phyloP scores from a whole-genome alignment of 2,797 vertebrate genomes.

The Ataeniobius toweri region DNA sequence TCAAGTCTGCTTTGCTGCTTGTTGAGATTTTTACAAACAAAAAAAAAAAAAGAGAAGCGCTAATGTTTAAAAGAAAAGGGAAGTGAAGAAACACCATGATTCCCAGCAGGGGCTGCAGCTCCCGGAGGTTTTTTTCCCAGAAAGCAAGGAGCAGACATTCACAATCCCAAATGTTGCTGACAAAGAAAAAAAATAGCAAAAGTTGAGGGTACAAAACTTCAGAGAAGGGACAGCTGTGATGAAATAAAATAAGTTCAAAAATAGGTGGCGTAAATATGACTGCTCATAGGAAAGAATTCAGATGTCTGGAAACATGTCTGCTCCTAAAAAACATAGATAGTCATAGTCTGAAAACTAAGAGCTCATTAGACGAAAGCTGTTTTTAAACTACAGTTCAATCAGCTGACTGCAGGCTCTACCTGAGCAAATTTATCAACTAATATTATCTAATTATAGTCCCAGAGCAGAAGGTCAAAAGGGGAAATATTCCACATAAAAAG shows the following conservation, averaged over 20 bases:
- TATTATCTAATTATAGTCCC: not conserved
- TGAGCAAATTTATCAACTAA: not conserved
- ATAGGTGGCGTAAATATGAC: conserved; percentile 18
- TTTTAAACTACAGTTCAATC: not conserved
- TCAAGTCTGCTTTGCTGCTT: not conserved
- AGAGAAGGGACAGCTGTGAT: conserved; percentile 18
- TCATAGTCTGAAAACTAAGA: not conserved
- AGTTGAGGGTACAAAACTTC: conserved; percentile 11
- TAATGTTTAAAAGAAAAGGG: conserved; percentile 16
- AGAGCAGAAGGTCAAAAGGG: not conserved
- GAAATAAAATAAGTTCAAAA: conserved; percentile 13
- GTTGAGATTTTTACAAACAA: not conserved
- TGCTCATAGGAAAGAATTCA: not conserved
- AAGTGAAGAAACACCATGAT: conserved; percentile 12
- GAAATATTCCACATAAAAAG: not conserved
- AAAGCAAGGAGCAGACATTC: conserved; percentile 19
- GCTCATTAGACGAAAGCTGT: not conserved
- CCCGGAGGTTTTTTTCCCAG: conserved; percentile 14
- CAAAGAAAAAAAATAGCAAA: conserved; percentile 29
- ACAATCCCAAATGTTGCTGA: conserved; percentile 47
- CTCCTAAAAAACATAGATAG: not conserved
- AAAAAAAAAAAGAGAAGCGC: not conserved
- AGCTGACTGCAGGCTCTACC: not conserved
- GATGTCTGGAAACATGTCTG: not conserved
- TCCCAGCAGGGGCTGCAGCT: conserved; percentile 44